Evolutionary conservation across 2,888 invertebrate genomes (phyloP), one percentile per base, ranked within the genome.

Genomic region (Clitarchus hookeri): DNA sequence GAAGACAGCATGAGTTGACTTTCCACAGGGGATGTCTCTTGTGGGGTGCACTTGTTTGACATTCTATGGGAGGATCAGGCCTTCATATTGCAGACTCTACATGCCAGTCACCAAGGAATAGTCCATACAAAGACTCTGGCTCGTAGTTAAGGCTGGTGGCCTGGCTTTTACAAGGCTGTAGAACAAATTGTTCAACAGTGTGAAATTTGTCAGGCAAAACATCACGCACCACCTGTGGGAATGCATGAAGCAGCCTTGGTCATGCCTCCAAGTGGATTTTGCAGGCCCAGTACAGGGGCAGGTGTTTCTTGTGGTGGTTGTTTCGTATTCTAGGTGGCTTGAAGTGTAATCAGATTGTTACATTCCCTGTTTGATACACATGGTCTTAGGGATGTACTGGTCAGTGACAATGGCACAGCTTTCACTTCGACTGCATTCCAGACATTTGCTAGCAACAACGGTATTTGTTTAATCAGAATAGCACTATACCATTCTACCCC

Each of bases 371-470:
- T 88, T 54, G 88, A 88, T 4, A 86, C 87, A 4, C 87, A 88
- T 86, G 89, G 90, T 12, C 54, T 90, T 25, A 89, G 89, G 8
- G 88, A 88, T 53, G 86, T 83, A 9, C 44, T 90, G 11, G 89
- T 89, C 0, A 87, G 88, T 13, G 90, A 90, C 85, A 90, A 90
- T 87, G 89, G 88, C 23, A 87, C 89, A 23, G 87, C 87, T 23
- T 90, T 90, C 86, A 87, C 83, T n/a, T 88, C 88, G 8, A 85
- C 84, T 36, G 89, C 89, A 84, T 90, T 90, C 82, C 44, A 86
- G 78, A 65, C 86, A 23, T 90, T 89, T 85, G 87, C 87, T 44
- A 25, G 85, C n/a, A 83, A 25, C 8, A 89, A 89, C 85, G 88
- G 88, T 23, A 88, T 89, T 53, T 77, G 87, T 78, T 87, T 85